These are phyloP conservation scores for Magallana ariakensis DNA, from an alignment of 1,140 invertebrate genomes.

Conservation along the genomic window DNA sequence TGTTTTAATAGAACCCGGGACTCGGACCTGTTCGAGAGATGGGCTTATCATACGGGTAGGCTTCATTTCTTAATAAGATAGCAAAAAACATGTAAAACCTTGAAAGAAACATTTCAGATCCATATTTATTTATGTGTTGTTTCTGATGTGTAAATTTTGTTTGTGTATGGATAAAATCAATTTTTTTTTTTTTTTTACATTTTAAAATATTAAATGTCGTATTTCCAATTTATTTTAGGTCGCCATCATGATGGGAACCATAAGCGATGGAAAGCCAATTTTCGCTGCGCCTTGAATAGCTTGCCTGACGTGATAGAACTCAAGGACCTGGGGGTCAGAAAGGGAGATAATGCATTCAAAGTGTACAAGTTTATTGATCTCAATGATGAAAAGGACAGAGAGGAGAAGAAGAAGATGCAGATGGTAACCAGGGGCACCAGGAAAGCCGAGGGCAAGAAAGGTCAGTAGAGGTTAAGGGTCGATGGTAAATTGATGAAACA, in stretches of 20 bases:
- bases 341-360: constrained; percentile 72
- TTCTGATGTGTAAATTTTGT: background rate
- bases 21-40: constrained; percentile 68
- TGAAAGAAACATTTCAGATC: background rate
- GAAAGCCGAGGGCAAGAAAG: background rate
- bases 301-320: constrained; percentile 71
- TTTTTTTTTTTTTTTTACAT: background rate
- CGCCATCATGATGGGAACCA: constrained; percentile 63
- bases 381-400: constrained; percentile 39
- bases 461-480: background rate
- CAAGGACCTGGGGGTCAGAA: constrained; percentile 58
- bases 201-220: no score
- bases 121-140: background rate
- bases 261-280: constrained; percentile 75
- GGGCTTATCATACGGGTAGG: constrained; percentile 72
- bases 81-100: background rate
- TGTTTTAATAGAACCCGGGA: constrained; percentile 66
- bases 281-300: constrained; percentile 75
- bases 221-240: constrained; percentile 32
- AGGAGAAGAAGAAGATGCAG: constrained; percentile 29
- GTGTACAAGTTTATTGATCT: constrained; percentile 69
- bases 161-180: background rate
- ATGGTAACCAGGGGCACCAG: constrained; percentile 5
- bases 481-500: background rate
- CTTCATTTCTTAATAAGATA: background rate